A percentile compares a stretch with the other conserved stretches of the same genome.
phyloP scores from a whole-genome alignment of 53 echinoderm and acorn worm genomes.

The Holothuria scabra region DNA sequence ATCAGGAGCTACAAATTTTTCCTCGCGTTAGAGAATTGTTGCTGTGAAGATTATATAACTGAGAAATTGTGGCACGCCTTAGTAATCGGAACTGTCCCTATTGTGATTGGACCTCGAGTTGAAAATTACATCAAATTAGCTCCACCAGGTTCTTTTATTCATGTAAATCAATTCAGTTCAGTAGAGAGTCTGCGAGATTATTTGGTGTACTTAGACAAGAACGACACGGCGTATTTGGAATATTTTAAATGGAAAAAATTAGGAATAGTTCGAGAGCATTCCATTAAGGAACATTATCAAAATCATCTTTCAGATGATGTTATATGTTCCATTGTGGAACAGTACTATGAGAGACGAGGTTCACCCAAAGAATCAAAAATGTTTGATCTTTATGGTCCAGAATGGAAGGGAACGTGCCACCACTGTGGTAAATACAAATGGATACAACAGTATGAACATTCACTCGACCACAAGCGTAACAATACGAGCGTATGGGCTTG shows the following conservation, averaged over 20 bases:
- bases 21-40: constrained; percentile 24
- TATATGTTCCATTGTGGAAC: constrained; percentile 11
- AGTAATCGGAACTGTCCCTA: constrained; percentile 9
- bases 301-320: constrained; percentile 27
- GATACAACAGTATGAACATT: constrained; percentile 15
- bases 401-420: constrained; percentile 35
- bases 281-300: constrained; percentile 27
- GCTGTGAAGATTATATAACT: constrained; percentile 29
- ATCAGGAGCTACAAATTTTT: constrained; percentile 16
- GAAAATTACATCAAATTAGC: constrained; percentile 27
- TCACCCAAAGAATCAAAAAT: background rate
- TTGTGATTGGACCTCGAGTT: constrained; percentile 31
- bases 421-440: constrained; percentile 7
- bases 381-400: constrained; percentile 34
- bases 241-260: constrained; percentile 17
- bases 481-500: background rate
- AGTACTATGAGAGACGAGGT: background rate
- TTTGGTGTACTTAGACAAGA: constrained; percentile 17
- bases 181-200: background rate
- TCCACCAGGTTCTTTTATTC: constrained; percentile 26
- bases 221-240: constrained; percentile 19
- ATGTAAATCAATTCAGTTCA: constrained; percentile 22
- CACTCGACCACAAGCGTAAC: background rate
- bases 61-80: constrained; percentile 40
- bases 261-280: constrained; percentile 19